Conservation (phyloP, 2,888 invertebrate genomes). For the Esperia sulphurella region DNA sequence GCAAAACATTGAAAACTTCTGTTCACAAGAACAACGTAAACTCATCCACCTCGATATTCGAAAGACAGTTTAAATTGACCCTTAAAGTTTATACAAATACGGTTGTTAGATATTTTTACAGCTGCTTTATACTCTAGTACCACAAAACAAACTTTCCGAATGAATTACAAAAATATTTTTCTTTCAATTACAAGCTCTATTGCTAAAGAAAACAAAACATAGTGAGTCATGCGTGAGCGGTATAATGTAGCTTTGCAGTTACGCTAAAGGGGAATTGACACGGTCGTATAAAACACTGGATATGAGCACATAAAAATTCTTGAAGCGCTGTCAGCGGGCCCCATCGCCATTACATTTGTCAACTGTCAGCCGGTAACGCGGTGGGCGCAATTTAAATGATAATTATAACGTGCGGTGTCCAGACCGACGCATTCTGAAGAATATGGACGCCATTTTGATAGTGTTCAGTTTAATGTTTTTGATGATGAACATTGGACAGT, state of each 20-base stretch:
- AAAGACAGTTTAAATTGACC: slow-evolving; percentile 11
- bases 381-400: slow-evolving; percentile 74
- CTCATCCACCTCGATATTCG: neutral
- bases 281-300: slow-evolving; percentile 70
- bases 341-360: slow-evolving; percentile 76
- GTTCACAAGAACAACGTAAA: slow-evolving; percentile 23
- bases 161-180: neutral
- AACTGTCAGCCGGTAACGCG: slow-evolving; percentile 71
- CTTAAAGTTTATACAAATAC: slow-evolving; percentile 7
- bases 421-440: slow-evolving; percentile 35
- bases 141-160: neutral
- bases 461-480: slow-evolving; percentile 20
- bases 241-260: slow-evolving; percentile 27
- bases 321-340: slow-evolving; percentile 62
- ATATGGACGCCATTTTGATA: slow-evolving; percentile 29
- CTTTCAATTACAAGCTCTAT: slow-evolving; percentile 19
- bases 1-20: slow-evolving; percentile 59
- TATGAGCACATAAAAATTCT: slow-evolving; percentile 78
- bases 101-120: neutral
- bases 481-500: too few relatives aligned
- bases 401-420: slow-evolving; percentile 59
- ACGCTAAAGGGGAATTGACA: slow-evolving; percentile 62
- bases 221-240: neutral
- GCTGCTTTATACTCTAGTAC: neutral
- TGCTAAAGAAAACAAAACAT: slow-evolving; percentile 5